phyloP scores from a whole-genome alignment of 2,113 vertebrate species.

The Lates calcarifer region DNA sequence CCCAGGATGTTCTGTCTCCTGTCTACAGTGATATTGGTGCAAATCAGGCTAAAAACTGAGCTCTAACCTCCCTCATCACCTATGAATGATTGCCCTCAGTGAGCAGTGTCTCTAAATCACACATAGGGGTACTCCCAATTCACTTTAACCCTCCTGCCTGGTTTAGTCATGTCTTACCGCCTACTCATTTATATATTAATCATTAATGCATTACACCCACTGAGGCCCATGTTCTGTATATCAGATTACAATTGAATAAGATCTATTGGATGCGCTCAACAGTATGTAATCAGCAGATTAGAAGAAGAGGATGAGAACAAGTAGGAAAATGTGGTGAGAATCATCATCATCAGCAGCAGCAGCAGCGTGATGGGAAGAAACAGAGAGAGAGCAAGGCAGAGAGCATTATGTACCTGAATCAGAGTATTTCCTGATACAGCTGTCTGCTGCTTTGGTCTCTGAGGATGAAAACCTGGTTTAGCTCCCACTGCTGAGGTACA shows the following conservation, averaged over 20 bases:
- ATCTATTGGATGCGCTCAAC: conserved; percentile 26
- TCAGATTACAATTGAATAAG: conserved; percentile 22
- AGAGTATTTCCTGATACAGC: conserved; percentile 69
- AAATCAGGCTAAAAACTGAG: conserved; percentile 24
- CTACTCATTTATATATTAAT: conserved; percentile 73
- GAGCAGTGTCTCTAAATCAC: conserved; percentile 56
- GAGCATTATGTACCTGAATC: conserved; percentile 71
- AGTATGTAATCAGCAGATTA: conserved; percentile 39
- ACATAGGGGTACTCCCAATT: conserved; percentile 62
- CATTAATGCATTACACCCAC: conserved; percentile 61
- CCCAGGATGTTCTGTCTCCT: conserved; percentile 3
- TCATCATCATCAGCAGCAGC: too few relatives aligned
- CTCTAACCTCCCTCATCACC: conserved; percentile 42
- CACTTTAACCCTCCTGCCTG: conserved; percentile 58
- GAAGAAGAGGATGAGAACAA: conserved; percentile 42
- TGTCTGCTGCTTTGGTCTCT: conserved; percentile 74
- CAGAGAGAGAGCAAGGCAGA: conserved; percentile 46
- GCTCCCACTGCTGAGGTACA: conserved; percentile 62
- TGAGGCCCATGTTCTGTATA: conserved; percentile 32
- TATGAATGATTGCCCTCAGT: conserved; percentile 48
- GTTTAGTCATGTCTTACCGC: conserved; percentile 69
- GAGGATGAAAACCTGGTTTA: conserved; percentile 69
- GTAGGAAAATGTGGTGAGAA: conserved; percentile 39
- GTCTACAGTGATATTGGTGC: conserved; percentile 11
- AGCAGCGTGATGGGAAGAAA: conserved; percentile 37